phyloP scores from a whole-genome alignment of 2,888 invertebrate species.

The Frankliniella fusca region DNA sequence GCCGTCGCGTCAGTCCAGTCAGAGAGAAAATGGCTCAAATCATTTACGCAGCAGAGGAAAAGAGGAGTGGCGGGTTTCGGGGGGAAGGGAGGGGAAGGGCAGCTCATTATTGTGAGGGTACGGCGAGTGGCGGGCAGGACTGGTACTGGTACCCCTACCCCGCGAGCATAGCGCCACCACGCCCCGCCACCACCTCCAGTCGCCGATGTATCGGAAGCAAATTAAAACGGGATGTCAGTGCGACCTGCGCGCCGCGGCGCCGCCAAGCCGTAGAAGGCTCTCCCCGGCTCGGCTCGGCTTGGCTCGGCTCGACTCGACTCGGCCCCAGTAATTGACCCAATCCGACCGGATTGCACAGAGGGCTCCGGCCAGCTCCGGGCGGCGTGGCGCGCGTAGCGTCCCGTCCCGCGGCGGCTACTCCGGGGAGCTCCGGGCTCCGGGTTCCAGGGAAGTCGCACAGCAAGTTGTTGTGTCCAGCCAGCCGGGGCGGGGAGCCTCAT shows the following conservation, averaged over 20 bases:
- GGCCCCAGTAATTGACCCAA: background rate
- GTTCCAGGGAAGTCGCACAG: constrained; percentile 14
- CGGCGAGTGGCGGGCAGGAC: too few relatives aligned
- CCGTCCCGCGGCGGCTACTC: too few relatives aligned
- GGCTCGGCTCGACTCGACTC: background rate
- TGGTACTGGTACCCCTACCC: too few relatives aligned
- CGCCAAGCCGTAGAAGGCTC: background rate
- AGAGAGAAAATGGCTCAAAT: too few relatives aligned
- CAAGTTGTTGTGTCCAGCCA: constrained; percentile 1
- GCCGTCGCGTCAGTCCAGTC: too few relatives aligned
- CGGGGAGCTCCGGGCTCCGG: background rate
- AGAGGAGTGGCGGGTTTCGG: too few relatives aligned
- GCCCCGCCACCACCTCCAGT: background rate
- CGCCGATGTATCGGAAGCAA: constrained; percentile 1
- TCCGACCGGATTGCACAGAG: background rate
- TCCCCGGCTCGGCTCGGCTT: background rate
- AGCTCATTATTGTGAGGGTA: too few relatives aligned
- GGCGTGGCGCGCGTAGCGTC: too few relatives aligned
- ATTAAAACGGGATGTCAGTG: constrained; percentile 14
- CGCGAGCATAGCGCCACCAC: too few relatives aligned
- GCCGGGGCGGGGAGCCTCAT: background rate
- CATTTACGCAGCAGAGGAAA: too few relatives aligned
- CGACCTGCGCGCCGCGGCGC: background rate
- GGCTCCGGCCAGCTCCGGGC: too few relatives aligned
- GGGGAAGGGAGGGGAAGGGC: too few relatives aligned